Evolutionary conservation across 2,113 vertebrate genomes (phyloP), one percentile per base, ranked within the genome.

Genomic region (Andinoacara biseriatus): DNA sequence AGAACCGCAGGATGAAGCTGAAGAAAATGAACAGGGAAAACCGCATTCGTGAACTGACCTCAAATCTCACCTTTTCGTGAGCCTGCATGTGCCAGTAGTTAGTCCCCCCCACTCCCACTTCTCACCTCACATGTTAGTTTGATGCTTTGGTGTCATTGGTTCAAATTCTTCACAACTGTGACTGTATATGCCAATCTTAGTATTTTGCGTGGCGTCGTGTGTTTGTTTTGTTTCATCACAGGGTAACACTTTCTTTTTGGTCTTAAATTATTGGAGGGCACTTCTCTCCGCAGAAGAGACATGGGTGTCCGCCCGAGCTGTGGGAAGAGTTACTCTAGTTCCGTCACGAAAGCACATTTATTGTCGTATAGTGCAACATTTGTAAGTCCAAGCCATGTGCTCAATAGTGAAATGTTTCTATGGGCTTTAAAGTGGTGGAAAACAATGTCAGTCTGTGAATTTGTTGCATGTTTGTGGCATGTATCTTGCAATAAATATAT

Each of bases 1-100:
- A 99, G 95, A 99, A 99, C 96, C 98, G 98, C 96, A 97, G 98
- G 96, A 99, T 99, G 98, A 99, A 99, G 93, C 97, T 99, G 90
- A 99, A 99, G 97, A 99, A 99, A 96, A 99, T 99, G 98, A 99
- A 97, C 96, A 96, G 98, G 90, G 98, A 99, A 94, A 99, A 99
- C 93, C 97, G 98, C 95, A 99, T 99, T 95, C 98, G 98, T 87
- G 98, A 99, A 97, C 96, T 99, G 91, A 99, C 98, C 94, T 98
- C 98, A 94, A 99, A 98, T 93, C 97, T 99, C 94, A 98, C 98
- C 91, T 99, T 99, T 95, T 99, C 98, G 91, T 99, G 99, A 99
- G 94, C 94, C 81, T 61, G 77, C 72, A 79, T 58, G 74, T 15
- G 33, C 54, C 35, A 46, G 67, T 61, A 79, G 69, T 63, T 57